Percentiles rank a stretch among this genome's conserved stretches.
Evolutionary conservation across 2,888 invertebrate species (phyloP).

Genomic region (Seladonia tumulorum): DNA sequence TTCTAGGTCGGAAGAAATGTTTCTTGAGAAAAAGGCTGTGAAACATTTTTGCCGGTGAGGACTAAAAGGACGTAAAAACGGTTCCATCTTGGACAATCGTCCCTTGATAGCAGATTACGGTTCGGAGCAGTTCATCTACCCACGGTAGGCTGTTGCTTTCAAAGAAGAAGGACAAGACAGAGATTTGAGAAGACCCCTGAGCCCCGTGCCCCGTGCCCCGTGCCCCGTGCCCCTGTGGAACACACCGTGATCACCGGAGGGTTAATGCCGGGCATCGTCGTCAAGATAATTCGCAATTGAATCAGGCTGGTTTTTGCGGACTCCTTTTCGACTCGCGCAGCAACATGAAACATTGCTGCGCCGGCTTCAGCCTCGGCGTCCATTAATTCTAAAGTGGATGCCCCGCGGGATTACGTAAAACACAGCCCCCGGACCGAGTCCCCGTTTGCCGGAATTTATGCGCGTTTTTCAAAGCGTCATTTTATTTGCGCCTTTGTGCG

Average conservation of each 20-base stretch:
- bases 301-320: not conserved
- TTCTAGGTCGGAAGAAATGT: too few relatives aligned
- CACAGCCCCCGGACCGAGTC: not conserved
- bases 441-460: slow-evolving; percentile 27
- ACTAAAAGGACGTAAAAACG: too few relatives aligned
- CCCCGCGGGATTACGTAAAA: slow-evolving; percentile 25
- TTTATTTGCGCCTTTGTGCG: slow-evolving; percentile 4
- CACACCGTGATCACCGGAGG: not conserved
- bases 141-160: too few relatives aligned
- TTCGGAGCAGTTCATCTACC: too few relatives aligned
- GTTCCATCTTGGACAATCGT: too few relatives aligned
- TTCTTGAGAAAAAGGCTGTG: too few relatives aligned
- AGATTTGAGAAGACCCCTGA: not conserved
- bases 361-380: slow-evolving; percentile 4
- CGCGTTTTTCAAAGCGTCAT: slow-evolving; percentile 22
- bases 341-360: not conserved
- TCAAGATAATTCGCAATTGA: slow-evolving; percentile 18
- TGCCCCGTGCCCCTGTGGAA: not conserved
- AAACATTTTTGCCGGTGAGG: too few relatives aligned
- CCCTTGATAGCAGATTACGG: too few relatives aligned
- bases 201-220: too few relatives aligned
- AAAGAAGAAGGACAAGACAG: not conserved
- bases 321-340: slow-evolving; percentile 15
- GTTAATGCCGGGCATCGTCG: not conserved
- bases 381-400: slow-evolving; percentile 34